A percentile compares a stretch with the other conserved stretches of the same genome.
phyloP scores from a whole-genome alignment of 1,140 invertebrate species.

The Calliphora vicina region DNA sequence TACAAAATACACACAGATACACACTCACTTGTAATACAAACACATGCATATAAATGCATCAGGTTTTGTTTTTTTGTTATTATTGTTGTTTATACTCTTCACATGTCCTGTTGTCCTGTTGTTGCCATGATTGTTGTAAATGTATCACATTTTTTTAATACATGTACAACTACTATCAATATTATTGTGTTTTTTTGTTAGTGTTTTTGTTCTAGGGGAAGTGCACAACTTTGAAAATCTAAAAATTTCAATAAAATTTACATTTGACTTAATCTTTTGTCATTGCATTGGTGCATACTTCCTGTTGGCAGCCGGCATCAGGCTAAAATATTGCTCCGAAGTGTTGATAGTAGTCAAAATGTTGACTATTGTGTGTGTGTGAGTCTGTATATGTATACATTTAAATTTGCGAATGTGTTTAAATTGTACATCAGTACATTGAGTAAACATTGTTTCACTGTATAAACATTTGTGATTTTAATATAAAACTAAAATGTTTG shows the following conservation, averaged over 20 bases:
- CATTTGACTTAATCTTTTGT: conserved; percentile 6
- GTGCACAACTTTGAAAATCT: not conserved
- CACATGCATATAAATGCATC: conserved; percentile 3
- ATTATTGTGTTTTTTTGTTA: no score
- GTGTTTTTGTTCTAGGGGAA: not conserved
- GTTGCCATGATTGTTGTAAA: no score
- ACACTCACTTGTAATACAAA: not conserved
- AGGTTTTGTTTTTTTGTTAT: not conserved
- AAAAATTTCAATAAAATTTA: conserved; percentile 22
- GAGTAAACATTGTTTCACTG: conserved; percentile 7
- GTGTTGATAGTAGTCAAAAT: not conserved
- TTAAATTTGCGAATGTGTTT: no score
- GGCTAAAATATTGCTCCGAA: not conserved
- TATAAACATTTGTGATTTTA: conserved; percentile 21
- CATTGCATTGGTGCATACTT: not conserved
- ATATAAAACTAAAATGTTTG: not conserved
- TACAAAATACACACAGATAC: not conserved
- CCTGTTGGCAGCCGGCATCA: not conserved
- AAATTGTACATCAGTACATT: conserved; percentile 1
- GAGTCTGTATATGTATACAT: no score
- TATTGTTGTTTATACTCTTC: no score
- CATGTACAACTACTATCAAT: no score
- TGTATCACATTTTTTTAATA: no score
- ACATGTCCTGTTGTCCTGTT: no score
- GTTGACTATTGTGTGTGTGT: not conserved